Conservation (phyloP, 23 tunicate genomes). For the Trididemnum miniatum region DNA sequence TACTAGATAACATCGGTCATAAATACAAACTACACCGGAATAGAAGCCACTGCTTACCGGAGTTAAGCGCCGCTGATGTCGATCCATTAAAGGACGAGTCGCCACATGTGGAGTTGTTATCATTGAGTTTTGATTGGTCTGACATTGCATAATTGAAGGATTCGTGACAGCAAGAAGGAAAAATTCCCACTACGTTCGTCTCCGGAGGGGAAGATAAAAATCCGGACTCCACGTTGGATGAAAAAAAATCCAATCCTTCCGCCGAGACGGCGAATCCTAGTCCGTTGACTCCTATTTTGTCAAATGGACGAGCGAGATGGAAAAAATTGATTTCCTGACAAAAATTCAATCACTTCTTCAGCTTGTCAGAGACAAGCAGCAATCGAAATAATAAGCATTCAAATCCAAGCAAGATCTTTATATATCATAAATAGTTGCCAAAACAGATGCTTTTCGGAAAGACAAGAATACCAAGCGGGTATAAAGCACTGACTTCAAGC, state of each 20-base stretch:
- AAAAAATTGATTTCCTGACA: too few relatives aligned
- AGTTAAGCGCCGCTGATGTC: background rate
- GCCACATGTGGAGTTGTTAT: background rate
- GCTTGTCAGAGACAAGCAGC: too few relatives aligned
- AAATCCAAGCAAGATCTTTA: too few relatives aligned
- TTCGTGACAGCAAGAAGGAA: slow-evolving; percentile 3
- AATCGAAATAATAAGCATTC: too few relatives aligned
- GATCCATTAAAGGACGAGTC: background rate
- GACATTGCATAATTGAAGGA: background rate
- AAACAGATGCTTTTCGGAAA: too few relatives aligned
- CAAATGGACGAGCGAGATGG: slow-evolving; percentile 3
- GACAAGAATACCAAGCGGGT: too few relatives aligned
- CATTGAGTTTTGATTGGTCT: background rate
- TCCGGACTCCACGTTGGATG: slow-evolving; percentile 35
- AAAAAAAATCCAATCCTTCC: slow-evolving; percentile 15
- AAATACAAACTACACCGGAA: background rate
- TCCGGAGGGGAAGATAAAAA: slow-evolving; percentile 31
- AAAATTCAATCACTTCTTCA: too few relatives aligned
- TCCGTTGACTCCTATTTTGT: slow-evolving; percentile 40
- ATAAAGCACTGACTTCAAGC: too few relatives aligned
- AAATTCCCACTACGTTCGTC: background rate
- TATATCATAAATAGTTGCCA: too few relatives aligned
- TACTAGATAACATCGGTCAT: background rate
- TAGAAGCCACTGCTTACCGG: slow-evolving; percentile 18
- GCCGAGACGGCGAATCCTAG: slow-evolving; percentile 32